phyloP scores from a whole-genome alignment of 2,797 vertebrate genomes.

The Poeciliopsis gracilis region DNA sequence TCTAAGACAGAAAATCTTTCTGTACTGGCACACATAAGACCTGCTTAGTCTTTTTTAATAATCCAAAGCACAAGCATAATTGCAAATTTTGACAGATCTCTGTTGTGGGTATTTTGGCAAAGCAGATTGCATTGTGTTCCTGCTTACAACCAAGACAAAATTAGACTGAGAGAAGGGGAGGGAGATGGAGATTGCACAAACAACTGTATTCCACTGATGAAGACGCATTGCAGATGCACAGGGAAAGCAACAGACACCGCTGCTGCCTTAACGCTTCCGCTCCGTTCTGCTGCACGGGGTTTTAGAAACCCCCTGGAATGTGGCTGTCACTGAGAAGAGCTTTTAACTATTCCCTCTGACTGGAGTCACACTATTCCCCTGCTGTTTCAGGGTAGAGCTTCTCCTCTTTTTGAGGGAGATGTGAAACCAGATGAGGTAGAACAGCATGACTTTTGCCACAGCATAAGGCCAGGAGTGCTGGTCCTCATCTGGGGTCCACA shows the following conservation, averaged over 20 bases:
- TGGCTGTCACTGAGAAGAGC: conserved; percentile 13
- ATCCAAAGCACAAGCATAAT: background rate
- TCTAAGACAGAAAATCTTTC: conserved; percentile 9
- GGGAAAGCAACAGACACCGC: conserved; percentile 30
- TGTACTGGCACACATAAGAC: conserved; percentile 2
- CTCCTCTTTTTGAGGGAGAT: conserved; percentile 19
- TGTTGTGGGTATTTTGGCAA: conserved; percentile 3
- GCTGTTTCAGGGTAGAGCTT: conserved; percentile 36
- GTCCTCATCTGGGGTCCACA: conserved; percentile 12
- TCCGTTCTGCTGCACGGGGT: conserved; percentile 36
- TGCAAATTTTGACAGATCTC: conserved; percentile 8
- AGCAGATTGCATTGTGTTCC: conserved; percentile 6
- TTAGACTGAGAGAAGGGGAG: conserved; percentile 2
- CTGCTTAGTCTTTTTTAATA: background rate
- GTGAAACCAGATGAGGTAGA: conserved; percentile 25
- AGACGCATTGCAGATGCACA: conserved; percentile 47
- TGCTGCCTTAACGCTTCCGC: conserved; percentile 23
- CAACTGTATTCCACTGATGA: conserved; percentile 6
- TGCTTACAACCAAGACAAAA: conserved; percentile 14
- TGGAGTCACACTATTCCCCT: conserved; percentile 39
- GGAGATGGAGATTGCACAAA: background rate
- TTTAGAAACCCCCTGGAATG: conserved; percentile 25
- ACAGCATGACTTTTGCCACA: conserved; percentile 3
- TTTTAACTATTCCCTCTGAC: conserved; percentile 46
- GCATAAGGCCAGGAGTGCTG: background rate